Evolutionary conservation across 2,888 invertebrate genomes (phyloP).

Genomic region (Drosophila neonasuta): DNA sequence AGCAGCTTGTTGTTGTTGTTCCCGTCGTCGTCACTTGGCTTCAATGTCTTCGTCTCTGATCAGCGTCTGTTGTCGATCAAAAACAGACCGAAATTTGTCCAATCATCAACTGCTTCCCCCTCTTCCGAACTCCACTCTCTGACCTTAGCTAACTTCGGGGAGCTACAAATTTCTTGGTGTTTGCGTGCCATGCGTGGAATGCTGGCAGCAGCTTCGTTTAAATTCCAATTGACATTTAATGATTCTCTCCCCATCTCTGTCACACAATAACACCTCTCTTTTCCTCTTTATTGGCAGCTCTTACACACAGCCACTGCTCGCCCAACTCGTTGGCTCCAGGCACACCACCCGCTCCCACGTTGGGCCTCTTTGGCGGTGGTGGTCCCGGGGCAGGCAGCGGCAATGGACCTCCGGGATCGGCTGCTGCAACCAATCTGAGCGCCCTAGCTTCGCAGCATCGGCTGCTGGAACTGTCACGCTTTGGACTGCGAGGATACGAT

Average conservation of each 20-base stretch:
- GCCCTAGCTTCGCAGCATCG: conserved; percentile 90
- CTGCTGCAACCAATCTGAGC: conserved; percentile 85
- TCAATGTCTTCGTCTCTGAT: conserved; percentile 35
- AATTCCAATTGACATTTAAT: conserved; percentile 80
- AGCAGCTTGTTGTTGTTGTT: conserved; percentile 31
- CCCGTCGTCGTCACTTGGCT: conserved; percentile 32
- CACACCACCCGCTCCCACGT: conserved; percentile 77
- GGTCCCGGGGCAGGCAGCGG: conserved; percentile 5
- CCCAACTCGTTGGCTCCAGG: conserved; percentile 41
- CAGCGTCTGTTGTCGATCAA: conserved; percentile 58
- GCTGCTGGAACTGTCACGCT: conserved; percentile 90
- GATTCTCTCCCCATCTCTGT: conserved; percentile 50
- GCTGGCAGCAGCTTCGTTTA: conserved; percentile 81
- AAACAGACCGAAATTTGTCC: conserved; percentile 75
- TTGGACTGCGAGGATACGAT: conserved; percentile 93
- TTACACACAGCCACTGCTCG: conserved; percentile 62
- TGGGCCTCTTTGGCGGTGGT: conserved; percentile 75
- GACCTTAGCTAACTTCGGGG: conserved; percentile 2
- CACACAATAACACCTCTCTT: conserved; percentile 4
- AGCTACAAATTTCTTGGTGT: conserved; percentile 76
- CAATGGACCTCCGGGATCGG: conserved; percentile 29
- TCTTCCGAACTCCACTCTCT: background rate
- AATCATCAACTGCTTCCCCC: conserved; percentile 42
- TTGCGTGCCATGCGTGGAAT: conserved; percentile 77
- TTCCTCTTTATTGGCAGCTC: conserved; percentile 44